Conservation (phyloP, 2,797 vertebrate species). For the Carcharodon carcharias region DNA sequence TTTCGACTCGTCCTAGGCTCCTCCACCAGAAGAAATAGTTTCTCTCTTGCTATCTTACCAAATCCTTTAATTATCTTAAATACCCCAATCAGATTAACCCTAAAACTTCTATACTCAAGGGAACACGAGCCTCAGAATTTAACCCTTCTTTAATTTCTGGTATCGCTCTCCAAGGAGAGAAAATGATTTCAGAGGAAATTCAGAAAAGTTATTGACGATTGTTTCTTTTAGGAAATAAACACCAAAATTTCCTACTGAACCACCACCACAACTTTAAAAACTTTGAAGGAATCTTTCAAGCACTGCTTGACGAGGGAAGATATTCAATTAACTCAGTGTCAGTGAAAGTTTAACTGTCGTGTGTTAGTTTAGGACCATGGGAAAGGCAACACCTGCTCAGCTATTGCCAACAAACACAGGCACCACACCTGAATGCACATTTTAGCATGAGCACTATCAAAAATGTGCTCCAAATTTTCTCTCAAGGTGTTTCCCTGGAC, state of each 20-base stretch:
- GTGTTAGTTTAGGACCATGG: not conserved
- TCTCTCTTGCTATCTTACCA: not conserved
- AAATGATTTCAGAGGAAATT: not conserved
- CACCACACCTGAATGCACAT: not conserved
- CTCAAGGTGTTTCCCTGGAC: not conserved
- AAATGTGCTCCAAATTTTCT: not conserved
- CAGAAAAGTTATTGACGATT: not conserved
- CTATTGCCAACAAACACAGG: not conserved
- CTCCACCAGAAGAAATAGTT: not conserved
- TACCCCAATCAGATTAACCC: not conserved
- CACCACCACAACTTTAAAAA: not conserved
- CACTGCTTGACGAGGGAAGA: not conserved
- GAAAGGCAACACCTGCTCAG: not conserved
- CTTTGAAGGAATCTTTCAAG: not conserved
- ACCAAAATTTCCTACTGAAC: not conserved
- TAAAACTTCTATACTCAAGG: not conserved
- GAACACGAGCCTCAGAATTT: not conserved
- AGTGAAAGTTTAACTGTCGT: not conserved
- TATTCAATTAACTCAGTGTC: not conserved
- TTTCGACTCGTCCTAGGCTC: not conserved
- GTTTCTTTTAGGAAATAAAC: not conserved
- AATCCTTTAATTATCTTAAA: not conserved
- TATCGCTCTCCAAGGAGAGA: not conserved
- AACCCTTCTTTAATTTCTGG: not conserved
- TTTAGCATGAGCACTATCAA: not conserved